These are phyloP conservation scores for Rhamphomyia laevipes DNA, from an alignment of 2,888 invertebrate genomes.

Conservation along the genomic window DNA sequence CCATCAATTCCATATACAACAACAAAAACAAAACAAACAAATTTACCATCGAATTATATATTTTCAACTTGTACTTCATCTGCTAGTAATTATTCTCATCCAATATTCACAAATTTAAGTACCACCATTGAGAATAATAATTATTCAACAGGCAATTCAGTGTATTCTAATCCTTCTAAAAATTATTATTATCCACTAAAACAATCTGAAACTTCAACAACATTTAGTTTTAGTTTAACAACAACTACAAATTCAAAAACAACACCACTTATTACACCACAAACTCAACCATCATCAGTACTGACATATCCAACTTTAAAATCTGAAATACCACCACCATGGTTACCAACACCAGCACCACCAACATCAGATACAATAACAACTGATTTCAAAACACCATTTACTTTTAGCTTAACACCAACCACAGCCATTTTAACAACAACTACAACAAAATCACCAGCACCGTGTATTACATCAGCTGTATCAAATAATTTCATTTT, in stretches of 20 bases:
- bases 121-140: no score
- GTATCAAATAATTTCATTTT: no score
- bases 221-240: not conserved
- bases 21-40: no score
- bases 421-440: not conserved
- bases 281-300: not conserved
- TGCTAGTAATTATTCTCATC: no score
- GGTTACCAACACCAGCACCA: slow-evolving; percentile 3
- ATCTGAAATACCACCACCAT: slow-evolving; percentile 2
- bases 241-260: not conserved
- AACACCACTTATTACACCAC: not conserved
- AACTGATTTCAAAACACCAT: slow-evolving; percentile 7
- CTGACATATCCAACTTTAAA: slow-evolving; percentile 6
- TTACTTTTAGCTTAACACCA: slow-evolving; percentile 13
- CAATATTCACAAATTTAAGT: no score
- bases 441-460: not conserved
- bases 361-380: not conserved
- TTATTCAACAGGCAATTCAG: no score
- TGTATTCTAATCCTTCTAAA: not conserved
- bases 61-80: no score
- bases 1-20: no score
- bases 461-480: not conserved
- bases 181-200: not conserved
- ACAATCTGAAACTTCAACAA: not conserved
- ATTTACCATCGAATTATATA: no score